These are phyloP conservation scores for Diglossa cyanea DNA, from an alignment of 2,797 vertebrate genomes.

Conservation along the genomic window DNA sequence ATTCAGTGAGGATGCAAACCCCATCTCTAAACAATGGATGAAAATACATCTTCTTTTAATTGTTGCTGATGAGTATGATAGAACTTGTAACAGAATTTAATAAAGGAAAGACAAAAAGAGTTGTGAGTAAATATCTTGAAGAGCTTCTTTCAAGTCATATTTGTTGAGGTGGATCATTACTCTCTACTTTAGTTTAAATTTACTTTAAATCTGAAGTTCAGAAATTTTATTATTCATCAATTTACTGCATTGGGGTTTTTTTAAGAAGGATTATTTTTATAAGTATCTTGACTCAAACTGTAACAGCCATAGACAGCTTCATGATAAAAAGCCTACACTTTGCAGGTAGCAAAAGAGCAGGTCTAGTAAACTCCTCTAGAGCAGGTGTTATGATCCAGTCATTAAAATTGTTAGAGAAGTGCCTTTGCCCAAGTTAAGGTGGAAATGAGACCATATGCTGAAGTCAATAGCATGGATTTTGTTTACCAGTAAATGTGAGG, in stretches of 20 bases:
- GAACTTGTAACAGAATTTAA: neutral
- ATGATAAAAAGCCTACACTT: neutral
- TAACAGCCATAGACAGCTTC: neutral
- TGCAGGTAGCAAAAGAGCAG: neutral
- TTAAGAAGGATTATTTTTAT: neutral
- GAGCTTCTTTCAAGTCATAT: neutral
- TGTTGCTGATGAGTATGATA: neutral
- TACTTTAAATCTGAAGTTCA: neutral
- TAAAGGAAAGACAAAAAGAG: neutral
- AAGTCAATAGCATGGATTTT: neutral
- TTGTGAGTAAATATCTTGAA: neutral
- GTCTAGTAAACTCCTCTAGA: neutral
- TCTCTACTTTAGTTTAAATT: neutral
- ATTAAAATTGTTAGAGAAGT: neutral
- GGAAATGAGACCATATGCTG: fast-evolving
- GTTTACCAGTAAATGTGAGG: neutral
- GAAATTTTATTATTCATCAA: neutral
- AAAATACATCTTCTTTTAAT: neutral
- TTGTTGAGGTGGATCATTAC: neutral
- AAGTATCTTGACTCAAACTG: neutral
- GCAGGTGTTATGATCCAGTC: neutral
- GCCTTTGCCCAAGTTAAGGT: neutral
- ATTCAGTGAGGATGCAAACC: neutral
- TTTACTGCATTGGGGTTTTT: neutral
- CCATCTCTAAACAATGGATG: neutral